phyloP scores from a whole-genome alignment of 2,888 invertebrate species.

The Brassicogethes aeneus region DNA sequence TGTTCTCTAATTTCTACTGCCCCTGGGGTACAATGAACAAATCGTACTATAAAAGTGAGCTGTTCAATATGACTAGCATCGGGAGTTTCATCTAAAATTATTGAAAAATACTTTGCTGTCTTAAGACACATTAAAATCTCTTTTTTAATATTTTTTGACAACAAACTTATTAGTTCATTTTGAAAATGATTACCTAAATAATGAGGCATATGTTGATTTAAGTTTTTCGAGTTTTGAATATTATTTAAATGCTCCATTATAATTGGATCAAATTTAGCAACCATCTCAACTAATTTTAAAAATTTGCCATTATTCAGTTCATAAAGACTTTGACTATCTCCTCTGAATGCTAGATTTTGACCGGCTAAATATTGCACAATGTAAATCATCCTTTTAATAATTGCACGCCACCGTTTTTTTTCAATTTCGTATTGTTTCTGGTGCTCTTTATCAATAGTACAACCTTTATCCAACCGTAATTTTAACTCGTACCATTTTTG shows the following conservation, averaged over 20 bases:
- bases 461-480: conserved; percentile 4
- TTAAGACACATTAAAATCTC: too few relatives aligned
- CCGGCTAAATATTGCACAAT: too few relatives aligned
- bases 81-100: conserved; percentile 8
- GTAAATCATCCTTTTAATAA: too few relatives aligned
- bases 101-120: conserved; percentile 9
- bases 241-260: not conserved
- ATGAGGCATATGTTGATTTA: conserved; percentile 6
- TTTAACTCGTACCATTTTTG: conserved; percentile 6
- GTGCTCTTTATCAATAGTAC: too few relatives aligned
- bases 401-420: conserved; percentile 8
- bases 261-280: conserved; percentile 6
- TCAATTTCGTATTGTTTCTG: conserved; percentile 4
- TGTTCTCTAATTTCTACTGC: conserved; percentile 8
- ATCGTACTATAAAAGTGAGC: conserved; percentile 7
- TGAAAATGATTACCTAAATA: conserved; percentile 10
- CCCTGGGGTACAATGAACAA: not conserved
- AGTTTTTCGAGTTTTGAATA: not conserved
- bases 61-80: conserved; percentile 9
- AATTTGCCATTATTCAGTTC: conserved; percentile 4
- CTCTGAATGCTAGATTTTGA: too few relatives aligned
- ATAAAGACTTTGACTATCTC: conserved; percentile 1
- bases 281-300: conserved; percentile 8
- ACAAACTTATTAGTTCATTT: conserved; percentile 8
- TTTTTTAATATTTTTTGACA: not conserved